Evolutionary conservation across 1,140 invertebrate genomes (phyloP).

Genomic region (Drosophila lini): DNA sequence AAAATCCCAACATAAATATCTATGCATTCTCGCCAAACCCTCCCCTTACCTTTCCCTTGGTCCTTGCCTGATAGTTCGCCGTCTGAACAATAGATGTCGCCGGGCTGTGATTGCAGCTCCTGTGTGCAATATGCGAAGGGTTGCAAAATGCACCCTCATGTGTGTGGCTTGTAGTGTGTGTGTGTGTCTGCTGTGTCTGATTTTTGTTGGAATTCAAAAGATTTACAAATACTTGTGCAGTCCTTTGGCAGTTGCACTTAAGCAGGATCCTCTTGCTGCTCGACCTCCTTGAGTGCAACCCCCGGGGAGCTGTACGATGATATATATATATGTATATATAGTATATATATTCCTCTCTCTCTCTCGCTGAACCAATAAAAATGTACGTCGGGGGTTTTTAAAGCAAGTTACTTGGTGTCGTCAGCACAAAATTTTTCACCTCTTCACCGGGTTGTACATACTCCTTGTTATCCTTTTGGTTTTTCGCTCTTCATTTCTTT

Average conservation of each 20-base stretch:
- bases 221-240: constrained; percentile 81
- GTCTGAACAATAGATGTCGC: constrained; percentile 79
- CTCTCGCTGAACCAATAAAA: constrained; percentile 75
- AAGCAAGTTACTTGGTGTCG: constrained; percentile 66
- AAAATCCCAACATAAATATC: constrained; percentile 80
- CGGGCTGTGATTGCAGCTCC: constrained; percentile 65
- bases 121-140: constrained; percentile 47
- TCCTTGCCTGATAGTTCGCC: constrained; percentile 49
- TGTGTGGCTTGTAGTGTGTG: background rate
- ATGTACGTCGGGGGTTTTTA: constrained; percentile 60
- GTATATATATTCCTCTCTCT: constrained; percentile 18
- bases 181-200: constrained; percentile 52
- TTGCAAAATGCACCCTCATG: constrained; percentile 76
- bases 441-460: constrained; percentile 56
- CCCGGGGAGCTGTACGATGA: constrained; percentile 28
- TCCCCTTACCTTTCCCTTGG: background rate
- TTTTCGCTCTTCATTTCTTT: constrained; percentile 30
- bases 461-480: constrained; percentile 48
- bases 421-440: constrained; percentile 81
- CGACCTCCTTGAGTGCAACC: constrained; percentile 65
- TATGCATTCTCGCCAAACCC: constrained; percentile 54
- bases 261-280: constrained; percentile 58
- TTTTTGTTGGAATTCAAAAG: constrained; percentile 81
- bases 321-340: constrained; percentile 1
- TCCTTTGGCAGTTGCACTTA: constrained; percentile 74